phyloP scores from a whole-genome alignment of 2,113 vertebrate genomes.

The Dryoscopus gambensis region DNA sequence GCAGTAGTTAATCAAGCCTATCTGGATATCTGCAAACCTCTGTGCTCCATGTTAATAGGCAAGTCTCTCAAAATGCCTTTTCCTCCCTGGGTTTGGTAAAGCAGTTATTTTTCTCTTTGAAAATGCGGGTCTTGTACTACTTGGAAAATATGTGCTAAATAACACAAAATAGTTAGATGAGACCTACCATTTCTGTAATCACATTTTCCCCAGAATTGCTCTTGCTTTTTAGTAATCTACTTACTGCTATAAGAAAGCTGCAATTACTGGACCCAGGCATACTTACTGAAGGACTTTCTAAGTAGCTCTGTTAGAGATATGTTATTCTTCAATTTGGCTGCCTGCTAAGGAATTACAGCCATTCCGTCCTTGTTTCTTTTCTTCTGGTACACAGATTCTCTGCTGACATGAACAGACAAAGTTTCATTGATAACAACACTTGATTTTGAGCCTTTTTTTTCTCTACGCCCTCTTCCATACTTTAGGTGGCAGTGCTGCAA shows the following conservation, averaged over 20 bases:
- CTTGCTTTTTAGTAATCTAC: neutral
- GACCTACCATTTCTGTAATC: neutral
- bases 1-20: neutral
- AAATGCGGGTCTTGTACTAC: neutral
- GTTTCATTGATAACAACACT: neutral
- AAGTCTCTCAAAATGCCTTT: neutral
- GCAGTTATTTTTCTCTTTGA: neutral
- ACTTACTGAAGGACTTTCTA: neutral
- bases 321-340: neutral
- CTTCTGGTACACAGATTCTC: neutral
- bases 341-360: neutral
- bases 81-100: neutral
- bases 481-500: neutral
- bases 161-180: neutral
- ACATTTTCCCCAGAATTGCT: neutral
- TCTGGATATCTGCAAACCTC: neutral
- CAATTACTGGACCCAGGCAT: neutral
- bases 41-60: neutral
- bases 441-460: neutral
- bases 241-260: conserved; percentile 1
- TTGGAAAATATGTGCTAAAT: neutral
- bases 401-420: neutral
- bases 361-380: neutral
- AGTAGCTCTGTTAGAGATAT: neutral
- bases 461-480: neutral